Conservation (phyloP, 2,888 invertebrate species). For the Pristionchus exspectatus region DNA sequence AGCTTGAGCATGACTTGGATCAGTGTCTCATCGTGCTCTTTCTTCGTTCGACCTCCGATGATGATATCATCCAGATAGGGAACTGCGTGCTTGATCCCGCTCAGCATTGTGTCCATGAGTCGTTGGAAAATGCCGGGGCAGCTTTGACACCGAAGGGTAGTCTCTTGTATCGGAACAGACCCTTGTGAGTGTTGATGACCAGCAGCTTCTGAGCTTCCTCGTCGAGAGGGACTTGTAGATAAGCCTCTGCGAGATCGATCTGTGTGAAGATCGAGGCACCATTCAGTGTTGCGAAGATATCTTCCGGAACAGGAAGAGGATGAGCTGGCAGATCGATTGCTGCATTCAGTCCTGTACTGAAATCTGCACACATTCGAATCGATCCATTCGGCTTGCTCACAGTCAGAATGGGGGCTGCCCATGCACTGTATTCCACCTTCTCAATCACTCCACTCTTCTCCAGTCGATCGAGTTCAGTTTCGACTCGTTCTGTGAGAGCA, state of each 20-base stretch:
- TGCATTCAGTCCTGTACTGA: conserved; percentile 62
- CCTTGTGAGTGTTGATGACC: conserved; percentile 65
- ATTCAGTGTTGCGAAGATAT: too few species aligned
- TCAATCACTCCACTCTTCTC: conserved; percentile 57
- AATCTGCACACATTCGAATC: conserved; percentile 62
- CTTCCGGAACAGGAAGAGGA: too few species aligned
- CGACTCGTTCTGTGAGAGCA: conserved; percentile 56
- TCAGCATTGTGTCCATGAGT: conserved; percentile 62
- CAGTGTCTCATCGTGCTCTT: conserved; percentile 57
- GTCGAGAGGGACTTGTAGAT: conserved; percentile 63
- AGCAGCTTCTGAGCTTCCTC: conserved; percentile 59
- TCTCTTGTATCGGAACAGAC: conserved; percentile 64
- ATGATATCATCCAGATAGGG: too few species aligned
- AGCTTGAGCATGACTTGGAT: conserved; percentile 54
- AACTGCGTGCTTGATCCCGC: too few species aligned
- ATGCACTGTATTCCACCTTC: not conserved
- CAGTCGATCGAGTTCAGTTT: conserved; percentile 63
- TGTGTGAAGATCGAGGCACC: too few species aligned
- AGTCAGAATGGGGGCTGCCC: not conserved
- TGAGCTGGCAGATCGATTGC: conserved; percentile 16
- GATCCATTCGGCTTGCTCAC: conserved; percentile 57
- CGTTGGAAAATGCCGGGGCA: conserved; percentile 69
- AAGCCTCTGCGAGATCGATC: conserved; percentile 65
- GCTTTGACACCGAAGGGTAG: conserved; percentile 69
- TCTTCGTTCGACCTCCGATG: conserved; percentile 38